Conservation (phyloP, 2,797 vertebrate genomes). For the Knipowitschia caucasica region DNA sequence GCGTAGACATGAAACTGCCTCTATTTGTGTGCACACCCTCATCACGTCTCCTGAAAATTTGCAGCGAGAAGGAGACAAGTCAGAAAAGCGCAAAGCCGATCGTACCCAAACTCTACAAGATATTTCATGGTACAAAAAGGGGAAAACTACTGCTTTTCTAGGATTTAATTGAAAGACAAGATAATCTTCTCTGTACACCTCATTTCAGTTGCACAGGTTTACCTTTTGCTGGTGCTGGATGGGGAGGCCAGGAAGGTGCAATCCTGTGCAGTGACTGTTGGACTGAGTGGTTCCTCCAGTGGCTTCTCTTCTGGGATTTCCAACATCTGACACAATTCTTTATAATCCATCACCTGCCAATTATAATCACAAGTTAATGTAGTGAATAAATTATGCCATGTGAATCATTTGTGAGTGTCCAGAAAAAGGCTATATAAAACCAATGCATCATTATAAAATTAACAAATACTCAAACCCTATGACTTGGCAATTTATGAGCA, state of each 20-base stretch:
- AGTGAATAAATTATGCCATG: too few species aligned
- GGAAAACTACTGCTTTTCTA: neutral
- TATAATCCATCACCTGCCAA: conserved; percentile 85
- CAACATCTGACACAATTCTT: conserved; percentile 85
- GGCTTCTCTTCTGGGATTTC: conserved; percentile 82
- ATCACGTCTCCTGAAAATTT: conserved; percentile 80
- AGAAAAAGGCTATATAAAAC: too few species aligned
- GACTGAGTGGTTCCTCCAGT: conserved; percentile 68
- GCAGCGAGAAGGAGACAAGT: conserved; percentile 44
- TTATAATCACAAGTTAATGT: neutral
- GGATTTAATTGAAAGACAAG: neutral
- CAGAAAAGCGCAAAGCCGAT: conserved; percentile 37
- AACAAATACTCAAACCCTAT: too few species aligned
- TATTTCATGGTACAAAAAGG: neutral
- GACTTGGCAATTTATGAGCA: too few species aligned
- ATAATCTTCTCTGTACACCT: neutral
- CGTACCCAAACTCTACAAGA: conserved; percentile 41
- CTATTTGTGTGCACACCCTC: conserved; percentile 83
- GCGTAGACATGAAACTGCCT: conserved; percentile 88
- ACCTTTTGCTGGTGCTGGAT: conserved; percentile 87
- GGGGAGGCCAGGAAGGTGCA: conserved; percentile 91
- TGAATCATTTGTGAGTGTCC: too few species aligned
- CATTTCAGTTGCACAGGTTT: neutral
- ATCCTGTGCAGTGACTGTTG: conserved; percentile 76
- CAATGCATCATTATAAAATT: too few species aligned